Base-by-base conservation (phyloP, 2,797 vertebrate species). In the Macrochelys suwanniensis region DNA sequence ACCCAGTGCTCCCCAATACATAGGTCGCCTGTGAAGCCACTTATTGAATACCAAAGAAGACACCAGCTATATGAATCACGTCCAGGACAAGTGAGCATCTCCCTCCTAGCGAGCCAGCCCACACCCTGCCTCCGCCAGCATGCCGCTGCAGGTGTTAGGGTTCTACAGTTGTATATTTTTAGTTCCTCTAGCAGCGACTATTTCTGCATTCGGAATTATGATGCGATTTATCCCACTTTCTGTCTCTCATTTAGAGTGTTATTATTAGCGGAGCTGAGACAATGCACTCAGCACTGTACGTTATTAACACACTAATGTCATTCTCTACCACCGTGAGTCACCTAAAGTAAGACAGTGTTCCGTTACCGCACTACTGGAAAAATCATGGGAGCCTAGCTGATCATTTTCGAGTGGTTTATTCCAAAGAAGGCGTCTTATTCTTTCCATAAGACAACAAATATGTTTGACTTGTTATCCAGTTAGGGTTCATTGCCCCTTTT, bases 111-210 rank as follows among this genome's bases (percentile, higher is more conserved):
- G 45, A 26, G 13, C 25, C 45, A 13, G 23, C 45, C 74, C 25
- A 76, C 74, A 71, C 10, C 68, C 68, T 71, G 10, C n/a, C 68
- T 71, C 21, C 23, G 21, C 68, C 68, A 71, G 37, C n/a, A 94
- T 89, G 81, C 88, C 90, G 84, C 94, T 96, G 80, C 49, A 90
- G 84, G 82, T 86, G 95, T 85, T 59, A 88, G 65, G 91, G 80
- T 90, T 93, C 16, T 83, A 90, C 82, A 82, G 50, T 5, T 74
- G 68, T 57, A 47, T 97, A 97, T 97, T 97, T 97, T 97, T 96
- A 97, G 95, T 96, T 92, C 93, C 89, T 80, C 82, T 33, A 15
- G 83, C 86, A 94, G 83, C 0, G 0, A 92, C 91, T 96, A 95
- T 95, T 97, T 96, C 92, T 96, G 92, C 94, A 71, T 85, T 79